Evolutionary conservation across 2,113 vertebrate species (phyloP).

Genomic region (Chroicocephalus ridibundus): DNA sequence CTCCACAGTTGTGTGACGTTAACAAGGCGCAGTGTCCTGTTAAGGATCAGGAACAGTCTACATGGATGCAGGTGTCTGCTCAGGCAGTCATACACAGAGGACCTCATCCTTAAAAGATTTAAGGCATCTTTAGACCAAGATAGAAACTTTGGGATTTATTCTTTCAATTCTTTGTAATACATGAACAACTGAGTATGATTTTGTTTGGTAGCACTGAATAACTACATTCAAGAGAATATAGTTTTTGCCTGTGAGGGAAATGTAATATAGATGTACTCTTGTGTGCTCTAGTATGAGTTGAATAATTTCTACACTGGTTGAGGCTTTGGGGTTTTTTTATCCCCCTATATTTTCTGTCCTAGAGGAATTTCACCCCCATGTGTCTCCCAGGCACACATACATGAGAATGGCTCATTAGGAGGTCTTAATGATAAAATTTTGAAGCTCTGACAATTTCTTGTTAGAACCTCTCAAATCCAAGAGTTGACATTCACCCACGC

Average conservation of each 20-base stretch:
- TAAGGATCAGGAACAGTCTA: background rate
- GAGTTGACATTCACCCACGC: accelerated
- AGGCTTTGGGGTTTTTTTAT: background rate
- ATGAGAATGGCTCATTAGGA: background rate
- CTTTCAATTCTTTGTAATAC: background rate
- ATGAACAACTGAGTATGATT: background rate
- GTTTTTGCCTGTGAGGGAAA: background rate
- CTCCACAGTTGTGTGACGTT: background rate
- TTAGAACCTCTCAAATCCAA: background rate
- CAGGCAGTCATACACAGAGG: background rate
- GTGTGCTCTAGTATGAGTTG: background rate
- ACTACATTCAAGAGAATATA: background rate
- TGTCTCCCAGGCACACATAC: background rate
- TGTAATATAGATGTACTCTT: background rate
- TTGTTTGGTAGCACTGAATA: background rate
- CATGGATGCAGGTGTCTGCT: background rate
- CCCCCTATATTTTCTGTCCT: background rate
- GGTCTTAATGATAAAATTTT: background rate
- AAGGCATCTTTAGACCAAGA: background rate
- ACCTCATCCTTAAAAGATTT: background rate
- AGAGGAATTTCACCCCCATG: background rate
- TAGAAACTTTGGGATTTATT: background rate
- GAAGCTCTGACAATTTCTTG: background rate
- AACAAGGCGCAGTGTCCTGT: background rate
- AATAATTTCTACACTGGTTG: background rate